A percentile compares a stretch with the other conserved stretches of the same genome.
Conservation (phyloP, 30 jellyfish, hydroid and myxozoan species). For the Hydractinia symbiolongicarpus region DNA sequence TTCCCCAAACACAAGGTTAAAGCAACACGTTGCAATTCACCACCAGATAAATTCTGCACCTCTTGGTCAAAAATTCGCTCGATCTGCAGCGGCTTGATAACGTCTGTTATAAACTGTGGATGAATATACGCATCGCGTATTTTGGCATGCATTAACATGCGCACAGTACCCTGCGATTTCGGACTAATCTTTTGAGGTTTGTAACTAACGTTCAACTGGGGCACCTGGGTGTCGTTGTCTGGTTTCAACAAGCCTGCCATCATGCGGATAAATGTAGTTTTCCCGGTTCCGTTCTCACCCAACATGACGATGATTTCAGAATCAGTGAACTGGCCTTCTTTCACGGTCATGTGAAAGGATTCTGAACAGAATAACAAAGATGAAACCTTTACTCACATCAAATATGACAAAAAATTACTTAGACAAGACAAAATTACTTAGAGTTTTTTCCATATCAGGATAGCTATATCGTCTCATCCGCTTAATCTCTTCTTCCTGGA, state of each 20-base stretch:
- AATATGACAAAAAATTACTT: neutral
- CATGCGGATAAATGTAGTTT: conserved; percentile 97
- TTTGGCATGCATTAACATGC: conserved; percentile 84
- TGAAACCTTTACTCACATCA: too few species aligned
- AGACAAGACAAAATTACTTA: conserved; percentile 24
- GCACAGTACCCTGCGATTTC: conserved; percentile 84
- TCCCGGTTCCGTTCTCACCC: conserved; percentile 99
- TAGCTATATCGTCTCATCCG: conserved; percentile 79
- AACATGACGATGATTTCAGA: conserved; percentile 93
- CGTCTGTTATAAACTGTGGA: conserved; percentile 97
- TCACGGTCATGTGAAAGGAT: conserved; percentile 54
- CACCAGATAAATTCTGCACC: conserved; percentile 98
- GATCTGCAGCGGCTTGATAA: conserved; percentile 83
- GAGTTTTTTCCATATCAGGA: conserved; percentile 78
- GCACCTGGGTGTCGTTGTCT: conserved; percentile 63
- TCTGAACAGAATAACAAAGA: conserved; percentile 35
- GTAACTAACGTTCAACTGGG: conserved; percentile 90
- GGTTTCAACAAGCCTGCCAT: conserved; percentile 90
- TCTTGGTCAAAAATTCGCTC: conserved; percentile 86
- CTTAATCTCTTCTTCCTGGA: conserved; percentile 89
- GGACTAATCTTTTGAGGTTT: conserved; percentile 99
- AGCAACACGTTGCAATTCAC: conserved; percentile 98
- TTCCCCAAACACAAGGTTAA: conserved; percentile 91
- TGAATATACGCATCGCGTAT: conserved; percentile 89
- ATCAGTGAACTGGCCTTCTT: conserved; percentile 86